Evolutionary conservation across 2,797 vertebrate species (phyloP), one percentile per base, ranked within the genome.

Genomic region (Parauchenoglanis punctatus): DNA sequence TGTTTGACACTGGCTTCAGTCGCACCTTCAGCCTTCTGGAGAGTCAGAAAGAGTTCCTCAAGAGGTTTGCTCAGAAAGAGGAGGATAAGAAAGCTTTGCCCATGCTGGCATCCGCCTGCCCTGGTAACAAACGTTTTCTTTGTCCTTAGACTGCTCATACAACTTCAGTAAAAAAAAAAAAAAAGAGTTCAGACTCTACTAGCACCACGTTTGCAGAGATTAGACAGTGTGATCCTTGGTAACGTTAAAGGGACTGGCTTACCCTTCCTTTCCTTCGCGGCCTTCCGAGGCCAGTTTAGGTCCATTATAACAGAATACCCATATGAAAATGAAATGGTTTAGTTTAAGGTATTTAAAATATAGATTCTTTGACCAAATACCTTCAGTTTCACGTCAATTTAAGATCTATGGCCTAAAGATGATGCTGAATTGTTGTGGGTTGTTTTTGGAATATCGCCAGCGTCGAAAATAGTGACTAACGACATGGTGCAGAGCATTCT

Each of bases 11-110:
- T 0, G 94, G 96, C 67, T 99, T 99, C 81, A 97, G 98, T 28
- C 96, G 99, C 85, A 97, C 96, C 85, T 99, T 99, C 94, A 99
- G 98, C 91, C 95, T 99, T 12, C 70, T 99, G 58, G 99, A 99
- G 93, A 98, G 97, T 91, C 97, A 99, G 91, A 92, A 84, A 4
- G 99, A 99, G 94, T 99, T 99, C 58, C 90, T 99, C 49, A 93
- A 91, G 67, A 96, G 98, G 59, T 99, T 97, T 91, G 95, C 72
- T 17, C 94, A 59, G 75, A 97, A 93, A 65, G 89, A 94, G 13
- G 91, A 94, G 85, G 96, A 97, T 84, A 92, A 81, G 7, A 93
- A 94, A 77, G 90, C 96, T 44, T 90, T 99, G 90, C 99, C 98
- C 0, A 95, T 99, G 97, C 88, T 99, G 88, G 95, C 97, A 0